These are phyloP conservation scores for Chrysopilus asiliformis DNA, from an alignment of 2,888 invertebrate genomes.

Conservation along the genomic window DNA sequence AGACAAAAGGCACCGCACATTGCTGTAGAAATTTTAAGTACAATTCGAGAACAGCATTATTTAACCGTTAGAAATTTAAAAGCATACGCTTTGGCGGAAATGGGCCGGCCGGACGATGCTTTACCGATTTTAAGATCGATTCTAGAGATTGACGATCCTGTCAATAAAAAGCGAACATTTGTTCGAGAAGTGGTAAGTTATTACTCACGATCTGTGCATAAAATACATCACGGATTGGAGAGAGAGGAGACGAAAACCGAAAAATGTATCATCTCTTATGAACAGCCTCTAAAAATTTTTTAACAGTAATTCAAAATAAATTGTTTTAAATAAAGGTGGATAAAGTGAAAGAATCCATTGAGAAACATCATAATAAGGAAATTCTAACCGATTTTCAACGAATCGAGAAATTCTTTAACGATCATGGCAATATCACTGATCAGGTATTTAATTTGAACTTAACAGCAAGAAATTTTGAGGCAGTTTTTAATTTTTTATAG, in stretches of 20 bases:
- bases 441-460: slow-evolving; percentile 2
- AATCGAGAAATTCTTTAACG: slow-evolving; percentile 41
- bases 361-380: slow-evolving; percentile 40
- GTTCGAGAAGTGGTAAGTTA: slow-evolving; percentile 47
- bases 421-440: slow-evolving; percentile 20
- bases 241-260: too few species aligned
- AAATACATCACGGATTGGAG: too few species aligned
- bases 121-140: slow-evolving; percentile 44
- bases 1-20: slow-evolving; percentile 52
- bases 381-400: slow-evolving; percentile 41
- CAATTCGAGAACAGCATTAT: slow-evolving; percentile 43
- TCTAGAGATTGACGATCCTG: slow-evolving; percentile 43
- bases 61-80: slow-evolving; percentile 56
- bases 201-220: too few species aligned
- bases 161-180: slow-evolving; percentile 43
- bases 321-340: slow-evolving; percentile 26
- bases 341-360: slow-evolving; percentile 37
- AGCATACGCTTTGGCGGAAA: slow-evolving; percentile 44
- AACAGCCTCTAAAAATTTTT: too few species aligned
- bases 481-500: slow-evolving; percentile 5
- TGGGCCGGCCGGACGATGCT: slow-evolving; percentile 51
- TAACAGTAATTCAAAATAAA: slow-evolving; percentile 3
- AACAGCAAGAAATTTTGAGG: not conserved
- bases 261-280: too few species aligned
- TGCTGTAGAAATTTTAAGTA: slow-evolving; percentile 51